These are phyloP conservation scores for Aelia acuminata DNA, from an alignment of 2,888 invertebrate genomes.

Conservation along the genomic window DNA sequence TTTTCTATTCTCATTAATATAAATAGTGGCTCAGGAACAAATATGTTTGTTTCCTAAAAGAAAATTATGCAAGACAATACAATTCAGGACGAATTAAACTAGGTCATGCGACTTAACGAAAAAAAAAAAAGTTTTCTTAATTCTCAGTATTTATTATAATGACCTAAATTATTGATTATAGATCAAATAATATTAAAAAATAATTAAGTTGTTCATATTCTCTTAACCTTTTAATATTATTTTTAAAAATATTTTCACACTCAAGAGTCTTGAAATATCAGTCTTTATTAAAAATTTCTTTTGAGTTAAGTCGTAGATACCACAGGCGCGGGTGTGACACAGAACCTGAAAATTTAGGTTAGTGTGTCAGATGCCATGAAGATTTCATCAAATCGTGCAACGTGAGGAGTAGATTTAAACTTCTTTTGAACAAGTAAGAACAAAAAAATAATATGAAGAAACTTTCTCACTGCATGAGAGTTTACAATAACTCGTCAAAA, in stretches of 20 bases:
- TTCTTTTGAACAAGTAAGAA: background rate
- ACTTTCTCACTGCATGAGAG: no score
- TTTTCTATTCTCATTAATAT: background rate
- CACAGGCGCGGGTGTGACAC: background rate
- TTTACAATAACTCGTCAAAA: no score
- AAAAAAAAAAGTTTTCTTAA: no score
- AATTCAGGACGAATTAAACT: background rate
- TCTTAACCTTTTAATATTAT: no score
- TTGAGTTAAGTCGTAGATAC: no score
- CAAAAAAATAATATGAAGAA: background rate
- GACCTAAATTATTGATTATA: no score
- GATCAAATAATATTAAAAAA: no score
- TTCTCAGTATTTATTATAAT: no score
- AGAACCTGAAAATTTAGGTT: conserved; percentile 4
- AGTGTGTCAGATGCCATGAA: background rate
- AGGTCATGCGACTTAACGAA: background rate
- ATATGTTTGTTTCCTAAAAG: background rate
- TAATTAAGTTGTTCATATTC: no score
- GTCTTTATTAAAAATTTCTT: no score
- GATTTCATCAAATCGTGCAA: conserved; percentile 34
- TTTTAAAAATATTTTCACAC: no score
- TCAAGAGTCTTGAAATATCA: no score
- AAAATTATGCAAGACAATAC: background rate
- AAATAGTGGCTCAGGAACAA: background rate
- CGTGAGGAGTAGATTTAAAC: background rate